Base-by-base conservation (phyloP, 2,113 vertebrate genomes). In the Saimiri boliviensis region DNA sequence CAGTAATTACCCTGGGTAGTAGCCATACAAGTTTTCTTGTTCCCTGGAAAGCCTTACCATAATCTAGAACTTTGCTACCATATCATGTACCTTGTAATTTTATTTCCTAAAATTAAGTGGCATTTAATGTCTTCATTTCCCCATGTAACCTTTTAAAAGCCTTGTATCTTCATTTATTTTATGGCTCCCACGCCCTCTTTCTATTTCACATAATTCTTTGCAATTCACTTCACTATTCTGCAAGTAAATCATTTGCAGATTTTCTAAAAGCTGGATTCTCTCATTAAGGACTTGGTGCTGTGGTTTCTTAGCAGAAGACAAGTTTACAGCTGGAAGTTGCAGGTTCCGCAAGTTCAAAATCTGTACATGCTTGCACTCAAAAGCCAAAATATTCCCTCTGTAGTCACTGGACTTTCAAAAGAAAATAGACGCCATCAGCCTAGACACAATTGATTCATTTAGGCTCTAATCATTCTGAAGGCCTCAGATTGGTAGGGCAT, bases 331-430 rank as follows among this genome's bases (percentile, higher is more conserved):
- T 87, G 93, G 83, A 98, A 98, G 68, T 84, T 96, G 42, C 94
- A 98, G 98, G 92, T 97, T 98, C 92, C 97, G 96, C 96, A 98
- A 94, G 37, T 56, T 97, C 97, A 98, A 98, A 98, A 97, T 97
- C 91, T 97, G 89, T 94, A 93, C 92, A 97, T 97, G 97, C 98
- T 98, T 98, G 97, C 70, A 93, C 90, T 97, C 93, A 96, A 98
- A 95, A 98, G 84, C 84, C 76, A 92, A 96, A 98, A 95, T 97
- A 98, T 96, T 98, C 96, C 40, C 94, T 98, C 89, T 49, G 0
- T 97, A 97, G 97, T 98, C 93, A 98, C 84, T 94, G 96, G 95
- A 58, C 95, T 98, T 98, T 96, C 93, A 95, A 96, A 97, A 86
- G 76, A 83, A 77, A 56, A 88, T 86, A 84, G 71, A 86, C 93